Evolutionary conservation across 2,797 vertebrate genomes (phyloP).

Genomic region (Acrossocheilus fasciatus): DNA sequence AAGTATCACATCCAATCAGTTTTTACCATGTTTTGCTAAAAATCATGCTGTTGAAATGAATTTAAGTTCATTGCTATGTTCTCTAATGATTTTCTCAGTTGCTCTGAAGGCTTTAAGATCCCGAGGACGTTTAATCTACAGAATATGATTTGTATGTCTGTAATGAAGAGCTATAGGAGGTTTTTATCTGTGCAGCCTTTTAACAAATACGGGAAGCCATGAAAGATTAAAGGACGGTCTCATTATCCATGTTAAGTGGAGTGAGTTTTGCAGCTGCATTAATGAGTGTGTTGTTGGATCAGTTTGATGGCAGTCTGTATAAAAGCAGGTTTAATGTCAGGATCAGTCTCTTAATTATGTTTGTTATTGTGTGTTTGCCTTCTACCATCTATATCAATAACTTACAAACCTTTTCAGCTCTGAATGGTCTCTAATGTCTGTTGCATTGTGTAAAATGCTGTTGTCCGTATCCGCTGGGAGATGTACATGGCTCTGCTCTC

Average conservation of each 20-base stretch:
- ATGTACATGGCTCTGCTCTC: slow-evolving; percentile 15
- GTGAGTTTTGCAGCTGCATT: slow-evolving; percentile 47
- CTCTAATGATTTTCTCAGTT: neutral
- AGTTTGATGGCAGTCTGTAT: neutral
- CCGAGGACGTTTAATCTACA: neutral
- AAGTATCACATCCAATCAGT: neutral
- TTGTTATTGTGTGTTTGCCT: slow-evolving; percentile 20
- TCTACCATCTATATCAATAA: slow-evolving; percentile 21
- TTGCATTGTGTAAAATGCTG: slow-evolving; percentile 11
- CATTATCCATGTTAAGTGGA: slow-evolving; percentile 50
- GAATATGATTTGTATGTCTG: neutral
- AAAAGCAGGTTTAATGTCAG: neutral
- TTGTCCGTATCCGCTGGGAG: slow-evolving; percentile 15
- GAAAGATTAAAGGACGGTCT: slow-evolving; percentile 57
- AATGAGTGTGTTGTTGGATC: slow-evolving; percentile 47
- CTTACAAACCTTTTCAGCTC: neutral
- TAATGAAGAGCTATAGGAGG: neutral
- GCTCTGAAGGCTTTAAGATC: neutral
- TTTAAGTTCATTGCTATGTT: neutral
- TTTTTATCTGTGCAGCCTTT: slow-evolving; percentile 35
- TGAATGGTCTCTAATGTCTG: neutral
- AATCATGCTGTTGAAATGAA: neutral
- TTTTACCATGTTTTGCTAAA: neutral
- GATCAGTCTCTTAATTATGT: slow-evolving; percentile 40
- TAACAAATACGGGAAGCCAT: slow-evolving; percentile 57